Conservation (phyloP, 2,113 vertebrate genomes). For the Pedetes capensis region DNA sequence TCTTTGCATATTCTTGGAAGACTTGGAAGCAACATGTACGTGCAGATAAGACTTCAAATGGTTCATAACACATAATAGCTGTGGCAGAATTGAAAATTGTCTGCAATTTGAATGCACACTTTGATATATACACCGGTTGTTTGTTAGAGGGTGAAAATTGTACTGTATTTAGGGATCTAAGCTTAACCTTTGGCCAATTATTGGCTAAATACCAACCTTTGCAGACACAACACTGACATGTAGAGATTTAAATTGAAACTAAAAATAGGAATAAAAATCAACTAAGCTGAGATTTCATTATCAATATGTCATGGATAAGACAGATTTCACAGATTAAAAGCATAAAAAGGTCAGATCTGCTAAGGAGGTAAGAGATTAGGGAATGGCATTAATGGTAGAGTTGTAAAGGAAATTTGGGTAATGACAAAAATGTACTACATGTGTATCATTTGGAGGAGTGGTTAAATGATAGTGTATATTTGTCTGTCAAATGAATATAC, state of each 20-base stretch:
- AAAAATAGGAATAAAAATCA: neutral
- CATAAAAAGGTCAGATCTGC: neutral
- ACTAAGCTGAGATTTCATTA: neutral
- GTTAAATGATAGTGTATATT: neutral
- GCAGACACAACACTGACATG: neutral
- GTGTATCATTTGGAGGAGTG: neutral
- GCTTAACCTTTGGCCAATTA: neutral
- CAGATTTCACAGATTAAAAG: neutral
- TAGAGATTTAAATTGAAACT: neutral
- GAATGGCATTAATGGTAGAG: neutral
- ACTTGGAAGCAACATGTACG: neutral
- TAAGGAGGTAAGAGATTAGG: neutral
- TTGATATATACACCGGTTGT: neutral
- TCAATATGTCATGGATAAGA: neutral
- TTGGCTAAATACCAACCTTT: neutral
- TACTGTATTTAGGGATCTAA: neutral
- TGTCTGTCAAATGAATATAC: neutral
- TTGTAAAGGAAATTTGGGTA: neutral
- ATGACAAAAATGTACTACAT: neutral
- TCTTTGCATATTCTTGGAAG: neutral
- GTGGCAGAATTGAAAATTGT: neutral
- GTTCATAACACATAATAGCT: neutral
- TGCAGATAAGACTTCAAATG: neutral
- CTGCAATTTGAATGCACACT: neutral
- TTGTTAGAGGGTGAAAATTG: neutral